Evolutionary conservation across 2,797 vertebrate species (phyloP), one percentile per base, ranked within the genome.

Genomic region (Gobionotothen gibberifrons): DNA sequence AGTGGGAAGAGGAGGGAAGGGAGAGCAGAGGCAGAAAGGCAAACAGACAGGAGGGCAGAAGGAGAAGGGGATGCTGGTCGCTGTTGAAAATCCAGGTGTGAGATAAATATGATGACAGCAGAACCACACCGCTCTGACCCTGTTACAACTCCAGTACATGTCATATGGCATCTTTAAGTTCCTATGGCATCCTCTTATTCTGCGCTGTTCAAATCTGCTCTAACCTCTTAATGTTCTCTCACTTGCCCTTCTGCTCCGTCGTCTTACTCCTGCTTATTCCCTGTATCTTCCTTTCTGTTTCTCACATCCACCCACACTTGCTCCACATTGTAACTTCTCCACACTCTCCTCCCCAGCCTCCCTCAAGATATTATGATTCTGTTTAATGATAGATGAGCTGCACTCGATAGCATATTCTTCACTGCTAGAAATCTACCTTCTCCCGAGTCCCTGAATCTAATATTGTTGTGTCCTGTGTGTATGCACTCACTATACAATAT

Each of bases 361-460:
- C 78, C 77, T 93, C 84, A 91, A 92, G 78, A 90, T 92, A 94
- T 92, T 66, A 91, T 93, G 87, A 87, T 81, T 77, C 61, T 83
- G 72, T 87, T 95, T 81, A 95, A 94, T 93, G 83, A 92, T 93
- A 90, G 87, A 92, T 93, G 88, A 90, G 87, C 72, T 75, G 48
- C 87, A 84, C 78, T 90, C 84, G 79, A 92, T 92, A 86, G 86
- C 69, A 74, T 64, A 83, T 83, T 84, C 84, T 72, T 76, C 26
- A 78, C 72, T 74, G 77, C 64, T 63, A 64, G 70, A 85, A 82
- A 80, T 81, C 60, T 44, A 62, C 58, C 72, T 75, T 54, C 57
- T 46, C 74, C 62, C 26, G 32, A 78, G 71, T 83, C 75, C 56
- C 66, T 48, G 40, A 72, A 71, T 78, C 70, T 49, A 62, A 73